Conservation (phyloP, 2,888 invertebrate species). For the Strigamia transsilvanica region DNA sequence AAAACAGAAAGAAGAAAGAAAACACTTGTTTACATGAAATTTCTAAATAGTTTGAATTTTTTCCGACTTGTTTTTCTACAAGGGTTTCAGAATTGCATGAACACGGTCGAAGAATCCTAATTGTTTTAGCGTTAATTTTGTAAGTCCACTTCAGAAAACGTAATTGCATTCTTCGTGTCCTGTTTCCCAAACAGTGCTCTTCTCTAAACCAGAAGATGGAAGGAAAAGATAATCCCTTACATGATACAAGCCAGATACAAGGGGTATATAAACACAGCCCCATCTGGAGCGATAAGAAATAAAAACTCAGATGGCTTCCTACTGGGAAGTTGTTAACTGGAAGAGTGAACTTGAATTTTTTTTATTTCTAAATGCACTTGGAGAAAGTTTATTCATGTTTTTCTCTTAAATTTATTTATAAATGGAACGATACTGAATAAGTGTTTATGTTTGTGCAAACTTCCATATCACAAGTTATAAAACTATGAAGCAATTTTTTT, state of each 20-base stretch:
- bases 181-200: constrained; percentile 33
- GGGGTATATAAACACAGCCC: constrained; percentile 31
- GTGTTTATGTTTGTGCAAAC: constrained; percentile 40
- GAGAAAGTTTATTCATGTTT: constrained; percentile 36
- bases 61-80: not conserved
- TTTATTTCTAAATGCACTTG: constrained; percentile 12
- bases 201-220: constrained; percentile 38
- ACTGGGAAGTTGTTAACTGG: constrained; percentile 41
- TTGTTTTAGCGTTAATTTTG: constrained; percentile 29
- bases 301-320: constrained; percentile 32
- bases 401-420: constrained; percentile 6
- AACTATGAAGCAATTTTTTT: constrained; percentile 10
- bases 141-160: constrained; percentile 4
- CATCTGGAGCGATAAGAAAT: constrained; percentile 39
- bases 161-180: constrained; percentile 33
- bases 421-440: constrained; percentile 10
- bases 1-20: not conserved
- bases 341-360: constrained; percentile 43
- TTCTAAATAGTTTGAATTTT: not conserved
- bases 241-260: constrained; percentile 40
- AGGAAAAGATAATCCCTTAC: constrained; percentile 19
- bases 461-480: constrained; percentile 36
- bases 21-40: not conserved
- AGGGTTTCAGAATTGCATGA: not conserved
- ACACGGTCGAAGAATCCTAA: constrained; percentile 26